phyloP scores from a whole-genome alignment of 2,797 vertebrate species.

The Manis crassicaudata region DNA sequence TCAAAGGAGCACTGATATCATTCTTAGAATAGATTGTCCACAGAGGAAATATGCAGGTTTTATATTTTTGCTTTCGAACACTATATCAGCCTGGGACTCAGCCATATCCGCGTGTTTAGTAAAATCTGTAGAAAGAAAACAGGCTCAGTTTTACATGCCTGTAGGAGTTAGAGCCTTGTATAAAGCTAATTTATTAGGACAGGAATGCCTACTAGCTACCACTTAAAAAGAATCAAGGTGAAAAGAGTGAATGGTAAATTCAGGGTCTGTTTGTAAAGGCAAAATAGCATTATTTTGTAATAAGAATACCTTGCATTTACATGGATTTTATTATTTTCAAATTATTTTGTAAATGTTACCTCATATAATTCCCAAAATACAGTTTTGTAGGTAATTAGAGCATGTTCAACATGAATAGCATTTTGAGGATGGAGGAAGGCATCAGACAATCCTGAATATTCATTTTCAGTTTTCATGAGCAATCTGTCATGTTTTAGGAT shows the following conservation, averaged over 20 bases:
- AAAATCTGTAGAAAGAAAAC: constrained; percentile 31
- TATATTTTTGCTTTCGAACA: constrained; percentile 49
- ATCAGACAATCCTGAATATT: not conserved
- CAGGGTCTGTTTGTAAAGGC: not conserved
- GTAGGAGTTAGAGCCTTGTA: not conserved
- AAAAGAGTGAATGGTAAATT: constrained; percentile 20
- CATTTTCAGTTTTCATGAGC: not conserved
- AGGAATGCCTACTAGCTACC: not conserved
- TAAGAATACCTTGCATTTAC: not conserved
- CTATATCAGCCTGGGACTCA: constrained; percentile 37
- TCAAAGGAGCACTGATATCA: constrained; percentile 56
- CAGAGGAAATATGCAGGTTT: constrained; percentile 44
- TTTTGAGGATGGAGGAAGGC: not conserved
- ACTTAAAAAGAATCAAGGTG: not conserved
- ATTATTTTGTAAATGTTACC: not conserved
- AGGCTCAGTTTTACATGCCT: not conserved
- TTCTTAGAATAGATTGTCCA: constrained; percentile 43
- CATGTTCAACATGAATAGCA: not conserved
- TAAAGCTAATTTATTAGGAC: constrained; percentile 46
- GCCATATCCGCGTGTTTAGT: constrained; percentile 26
- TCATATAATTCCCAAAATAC: not conserved
- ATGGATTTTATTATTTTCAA: not conserved
- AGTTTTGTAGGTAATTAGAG: not conserved
- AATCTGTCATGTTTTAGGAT: not conserved
- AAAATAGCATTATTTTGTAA: not conserved